Evolutionary conservation across 2,113 vertebrate species (phyloP).

Genomic region (Pedionomus torquatus): DNA sequence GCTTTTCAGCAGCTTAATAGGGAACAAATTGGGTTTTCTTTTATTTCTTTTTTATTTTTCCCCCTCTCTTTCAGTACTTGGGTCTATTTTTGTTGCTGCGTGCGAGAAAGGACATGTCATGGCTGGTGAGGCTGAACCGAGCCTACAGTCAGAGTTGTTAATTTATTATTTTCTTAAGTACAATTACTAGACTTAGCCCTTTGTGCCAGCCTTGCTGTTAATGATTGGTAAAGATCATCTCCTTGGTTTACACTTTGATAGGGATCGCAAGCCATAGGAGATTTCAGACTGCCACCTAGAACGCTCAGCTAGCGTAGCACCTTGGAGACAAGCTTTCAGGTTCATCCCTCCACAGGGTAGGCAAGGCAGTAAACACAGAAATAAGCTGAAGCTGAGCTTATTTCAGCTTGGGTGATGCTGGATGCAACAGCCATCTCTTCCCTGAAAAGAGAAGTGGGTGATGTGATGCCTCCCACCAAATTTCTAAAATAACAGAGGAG

Average conservation of each 20-base stretch:
- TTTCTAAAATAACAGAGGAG: not conserved
- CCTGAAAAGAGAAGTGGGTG: not conserved
- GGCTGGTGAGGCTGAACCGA: conserved; percentile 45
- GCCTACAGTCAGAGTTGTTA: conserved; percentile 19
- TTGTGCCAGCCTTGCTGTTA: conserved; percentile 72
- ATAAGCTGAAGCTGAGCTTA: not conserved
- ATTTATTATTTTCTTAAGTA: not conserved
- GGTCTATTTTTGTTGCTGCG: conserved; percentile 37
- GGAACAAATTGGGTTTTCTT: conserved; percentile 65
- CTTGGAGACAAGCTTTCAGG: not conserved
- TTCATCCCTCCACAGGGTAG: not conserved
- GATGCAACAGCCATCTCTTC: not conserved
- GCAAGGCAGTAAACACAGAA: not conserved
- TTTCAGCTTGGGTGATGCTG: no score
- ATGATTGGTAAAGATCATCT: conserved; percentile 71
- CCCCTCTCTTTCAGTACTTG: not conserved
- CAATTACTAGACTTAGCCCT: conserved; percentile 68
- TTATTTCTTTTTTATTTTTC: not conserved
- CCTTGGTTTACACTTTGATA: conserved; percentile 75
- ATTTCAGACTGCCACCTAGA: conserved; percentile 51
- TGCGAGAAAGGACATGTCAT: conserved; percentile 44
- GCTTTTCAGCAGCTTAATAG: conserved; percentile 73
- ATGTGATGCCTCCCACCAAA: not conserved
- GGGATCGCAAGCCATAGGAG: conserved; percentile 39
- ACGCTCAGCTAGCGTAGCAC: conserved; percentile 11